A percentile compares a stretch with the other conserved stretches of the same genome.
Conservation (phyloP, 1,140 invertebrate genomes). For the Bombyx mandarina region DNA sequence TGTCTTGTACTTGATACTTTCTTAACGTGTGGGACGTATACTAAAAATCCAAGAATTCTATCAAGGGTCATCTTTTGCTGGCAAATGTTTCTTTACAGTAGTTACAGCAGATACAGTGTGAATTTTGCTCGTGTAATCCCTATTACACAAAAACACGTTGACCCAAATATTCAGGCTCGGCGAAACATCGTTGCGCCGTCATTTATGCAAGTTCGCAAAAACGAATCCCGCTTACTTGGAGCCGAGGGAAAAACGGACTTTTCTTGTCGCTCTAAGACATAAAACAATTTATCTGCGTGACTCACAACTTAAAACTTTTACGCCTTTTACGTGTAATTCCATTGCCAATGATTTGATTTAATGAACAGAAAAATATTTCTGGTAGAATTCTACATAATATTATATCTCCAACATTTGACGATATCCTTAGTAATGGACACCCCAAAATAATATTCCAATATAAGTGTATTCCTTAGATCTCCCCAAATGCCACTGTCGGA, state of each 20-base stretch:
- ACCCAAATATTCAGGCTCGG: constrained; percentile 58
- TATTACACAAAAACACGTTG: constrained; percentile 68
- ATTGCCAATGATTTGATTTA: no score
- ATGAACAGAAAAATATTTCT: no score
- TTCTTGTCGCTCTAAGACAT: constrained; percentile 37
- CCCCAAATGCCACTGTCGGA: constrained; percentile 32
- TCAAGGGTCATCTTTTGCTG: constrained; percentile 54
- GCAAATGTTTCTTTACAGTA: constrained; percentile 44
- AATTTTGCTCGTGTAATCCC: constrained; percentile 66
- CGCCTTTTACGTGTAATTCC: constrained; percentile 47
- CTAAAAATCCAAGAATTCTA: constrained; percentile 61
- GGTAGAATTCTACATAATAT: no score
- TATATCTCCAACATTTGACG: no score
- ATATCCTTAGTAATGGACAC: no score
- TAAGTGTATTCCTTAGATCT: constrained; percentile 33
- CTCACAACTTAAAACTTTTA: constrained; percentile 27
- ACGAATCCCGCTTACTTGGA: constrained; percentile 42
- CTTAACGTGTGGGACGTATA: constrained; percentile 64
- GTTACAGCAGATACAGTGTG: constrained; percentile 61
- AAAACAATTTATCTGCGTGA: constrained; percentile 32
- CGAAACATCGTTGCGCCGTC: constrained; percentile 59
- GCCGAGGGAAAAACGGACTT: constrained; percentile 38
- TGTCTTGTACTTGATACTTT: constrained; percentile 48
- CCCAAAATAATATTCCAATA: constrained; percentile 23
- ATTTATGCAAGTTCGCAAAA: constrained; percentile 66